phyloP scores from a whole-genome alignment of 2,888 invertebrate species.

The Drosophila basisetae region DNA sequence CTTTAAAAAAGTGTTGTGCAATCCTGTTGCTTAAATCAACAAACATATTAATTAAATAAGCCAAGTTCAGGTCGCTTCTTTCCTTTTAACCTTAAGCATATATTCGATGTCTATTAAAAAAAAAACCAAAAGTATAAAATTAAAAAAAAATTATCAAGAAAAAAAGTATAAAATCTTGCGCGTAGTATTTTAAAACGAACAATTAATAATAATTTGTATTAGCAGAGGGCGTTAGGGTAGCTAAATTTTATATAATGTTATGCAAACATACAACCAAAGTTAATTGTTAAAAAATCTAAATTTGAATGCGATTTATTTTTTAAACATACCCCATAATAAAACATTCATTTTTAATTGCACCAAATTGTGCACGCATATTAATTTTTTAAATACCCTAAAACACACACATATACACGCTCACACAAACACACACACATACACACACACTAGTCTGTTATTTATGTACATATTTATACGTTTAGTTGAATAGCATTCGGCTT shows the following conservation, averaged over 20 bases:
- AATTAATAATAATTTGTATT: conserved; percentile 49
- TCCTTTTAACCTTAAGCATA: conserved; percentile 59
- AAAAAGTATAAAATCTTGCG: conserved; percentile 27
- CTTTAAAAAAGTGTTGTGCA: conserved; percentile 61
- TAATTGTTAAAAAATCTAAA: conserved; percentile 65
- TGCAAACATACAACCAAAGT: conserved; percentile 67
- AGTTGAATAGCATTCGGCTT: conserved; percentile 50
- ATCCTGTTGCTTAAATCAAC: conserved; percentile 15
- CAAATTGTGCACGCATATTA: conserved; percentile 56
- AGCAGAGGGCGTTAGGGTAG: conserved; percentile 74
- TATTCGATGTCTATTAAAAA: conserved; percentile 67
- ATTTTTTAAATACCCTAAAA: conserved; percentile 45
- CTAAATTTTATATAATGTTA: conserved; percentile 61
- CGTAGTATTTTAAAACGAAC: conserved; percentile 41
- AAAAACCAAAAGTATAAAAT: conserved; percentile 24
- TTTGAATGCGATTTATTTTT: conserved; percentile 57
- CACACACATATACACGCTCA: conserved; percentile 36
- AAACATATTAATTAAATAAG: conserved; percentile 29
- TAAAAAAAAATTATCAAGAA: conserved; percentile 45
- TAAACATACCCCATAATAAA: conserved; percentile 30
- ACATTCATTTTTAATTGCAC: conserved; percentile 50
- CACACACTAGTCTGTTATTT: conserved; percentile 81
- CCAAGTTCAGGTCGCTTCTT: conserved; percentile 62
- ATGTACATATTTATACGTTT: conserved; percentile 71
- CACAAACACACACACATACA: conserved; percentile 48